Percentiles rank a stretch among this genome's conserved stretches.
phyloP scores from a whole-genome alignment of 2,888 invertebrate species.

The Heteromyza rotundicornis region DNA sequence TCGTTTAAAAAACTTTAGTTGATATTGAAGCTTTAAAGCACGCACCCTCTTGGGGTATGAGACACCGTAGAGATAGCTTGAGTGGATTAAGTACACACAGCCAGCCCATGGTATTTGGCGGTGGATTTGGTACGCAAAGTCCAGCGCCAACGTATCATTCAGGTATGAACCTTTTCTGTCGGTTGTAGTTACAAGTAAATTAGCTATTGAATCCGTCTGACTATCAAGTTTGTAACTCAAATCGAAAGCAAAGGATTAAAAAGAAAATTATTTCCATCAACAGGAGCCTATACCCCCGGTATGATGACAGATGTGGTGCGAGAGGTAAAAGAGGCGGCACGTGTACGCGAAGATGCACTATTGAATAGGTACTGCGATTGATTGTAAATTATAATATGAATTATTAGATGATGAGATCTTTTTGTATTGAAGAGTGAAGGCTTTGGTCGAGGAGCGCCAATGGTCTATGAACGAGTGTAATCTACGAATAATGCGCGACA shows the following conservation, averaged over 20 bases:
- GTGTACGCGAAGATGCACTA: slow-evolving; percentile 76
- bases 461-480: slow-evolving; percentile 61
- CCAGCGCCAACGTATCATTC: slow-evolving; percentile 64
- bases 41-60: slow-evolving; percentile 66
- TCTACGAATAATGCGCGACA: slow-evolving; percentile 59
- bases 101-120: slow-evolving; percentile 62
- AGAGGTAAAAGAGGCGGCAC: slow-evolving; percentile 76
- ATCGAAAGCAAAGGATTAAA: too few relatives aligned
- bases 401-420: too few relatives aligned
- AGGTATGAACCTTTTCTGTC: slow-evolving; percentile 48
- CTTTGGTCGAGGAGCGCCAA: slow-evolving; percentile 62
- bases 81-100: slow-evolving; percentile 64
- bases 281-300: slow-evolving; percentile 71
- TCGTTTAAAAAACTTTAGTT: slow-evolving; percentile 60
- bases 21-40: slow-evolving; percentile 70
- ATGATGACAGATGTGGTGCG: slow-evolving; percentile 75
- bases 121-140: slow-evolving; percentile 62
- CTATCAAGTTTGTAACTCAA: too few relatives aligned
- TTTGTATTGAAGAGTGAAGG: slow-evolving; percentile 51
- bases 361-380: slow-evolving; percentile 58
- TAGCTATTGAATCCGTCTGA: slow-evolving; percentile 6
- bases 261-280: too few relatives aligned
- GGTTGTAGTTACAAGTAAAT: slow-evolving; percentile 12
- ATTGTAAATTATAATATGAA: too few relatives aligned
- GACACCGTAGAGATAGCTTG: slow-evolving; percentile 65